Conservation (phyloP, 37 sponge, comb jelly and placozoan genomes). For the Haliclona indistincta region DNA sequence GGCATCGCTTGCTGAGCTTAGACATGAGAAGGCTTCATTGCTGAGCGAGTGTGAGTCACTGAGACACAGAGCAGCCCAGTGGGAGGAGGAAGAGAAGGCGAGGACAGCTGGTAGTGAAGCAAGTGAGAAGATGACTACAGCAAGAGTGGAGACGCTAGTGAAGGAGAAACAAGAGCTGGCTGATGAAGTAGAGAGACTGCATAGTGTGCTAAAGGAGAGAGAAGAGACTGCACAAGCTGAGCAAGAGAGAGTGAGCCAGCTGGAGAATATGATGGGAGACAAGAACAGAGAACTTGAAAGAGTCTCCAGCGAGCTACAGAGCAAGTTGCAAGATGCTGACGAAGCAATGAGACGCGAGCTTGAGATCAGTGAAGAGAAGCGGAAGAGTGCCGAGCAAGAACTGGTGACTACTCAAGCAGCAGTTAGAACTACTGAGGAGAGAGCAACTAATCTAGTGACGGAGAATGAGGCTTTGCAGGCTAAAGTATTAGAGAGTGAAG, state of each 20-base stretch:
- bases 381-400: neutral
- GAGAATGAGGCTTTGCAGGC: neutral
- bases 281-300: neutral
- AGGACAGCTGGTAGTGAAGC: no score
- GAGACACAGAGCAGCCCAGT: no score
- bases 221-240: neutral
- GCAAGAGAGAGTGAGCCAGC: conserved; percentile 3
- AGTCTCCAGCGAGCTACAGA: neutral
- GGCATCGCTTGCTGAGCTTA: neutral
- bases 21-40: conserved; percentile 2
- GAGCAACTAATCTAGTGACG: conserved; percentile 1
- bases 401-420: neutral
- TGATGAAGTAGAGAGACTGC: neutral
- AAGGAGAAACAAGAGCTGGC: no score
- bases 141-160: no score
- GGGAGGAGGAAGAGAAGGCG: no score
- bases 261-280: conserved; percentile 6
- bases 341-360: conserved; percentile 1
- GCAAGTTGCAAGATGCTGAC: neutral
- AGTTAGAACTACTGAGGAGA: neutral
- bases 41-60: neutral
- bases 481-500: neutral
- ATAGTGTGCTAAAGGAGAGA: neutral
- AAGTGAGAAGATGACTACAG: no score
- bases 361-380: neutral